Evolutionary conservation across 2,113 vertebrate genomes (phyloP).

Genomic region (Carassius carassius): DNA sequence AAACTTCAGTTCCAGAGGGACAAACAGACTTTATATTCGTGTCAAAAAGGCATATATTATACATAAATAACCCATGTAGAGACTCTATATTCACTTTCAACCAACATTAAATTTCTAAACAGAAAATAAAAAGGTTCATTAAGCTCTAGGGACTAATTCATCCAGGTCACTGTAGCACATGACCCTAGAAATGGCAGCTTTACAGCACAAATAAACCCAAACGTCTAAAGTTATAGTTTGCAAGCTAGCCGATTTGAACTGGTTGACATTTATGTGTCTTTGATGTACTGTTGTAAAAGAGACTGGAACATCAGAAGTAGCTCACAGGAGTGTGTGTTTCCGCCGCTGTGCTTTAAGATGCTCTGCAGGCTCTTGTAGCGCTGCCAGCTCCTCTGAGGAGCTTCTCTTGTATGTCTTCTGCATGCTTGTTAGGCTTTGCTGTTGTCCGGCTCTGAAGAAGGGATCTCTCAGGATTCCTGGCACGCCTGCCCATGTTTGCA

Average conservation of each 20-base stretch:
- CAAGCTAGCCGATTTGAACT: not conserved
- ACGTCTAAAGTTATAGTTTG: not conserved
- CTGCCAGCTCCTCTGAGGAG: not conserved
- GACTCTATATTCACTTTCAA: too few relatives aligned
- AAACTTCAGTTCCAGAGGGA: too few relatives aligned
- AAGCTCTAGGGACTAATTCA: too few relatives aligned
- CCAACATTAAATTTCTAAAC: too few relatives aligned
- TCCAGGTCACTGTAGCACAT: not conserved
- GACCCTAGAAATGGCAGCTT: not conserved
- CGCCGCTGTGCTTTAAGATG: not conserved
- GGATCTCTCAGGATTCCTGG: slow-evolving; percentile 36
- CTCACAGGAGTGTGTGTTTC: not conserved
- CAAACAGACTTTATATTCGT: too few relatives aligned
- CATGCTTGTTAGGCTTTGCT: slow-evolving; percentile 21
- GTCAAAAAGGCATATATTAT: too few relatives aligned
- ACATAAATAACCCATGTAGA: too few relatives aligned
- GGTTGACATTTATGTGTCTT: slow-evolving; percentile 19
- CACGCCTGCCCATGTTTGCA: slow-evolving; percentile 41
- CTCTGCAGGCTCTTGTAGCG: not conserved
- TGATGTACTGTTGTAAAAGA: not conserved
- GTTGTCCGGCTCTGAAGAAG: slow-evolving; percentile 6
- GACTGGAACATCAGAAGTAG: not conserved
- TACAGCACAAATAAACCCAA: not conserved
- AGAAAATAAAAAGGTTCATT: too few relatives aligned
- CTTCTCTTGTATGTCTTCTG: slow-evolving; percentile 22